Base-by-base conservation (phyloP, 2,888 invertebrate genomes). In the Diploptera punctata region DNA sequence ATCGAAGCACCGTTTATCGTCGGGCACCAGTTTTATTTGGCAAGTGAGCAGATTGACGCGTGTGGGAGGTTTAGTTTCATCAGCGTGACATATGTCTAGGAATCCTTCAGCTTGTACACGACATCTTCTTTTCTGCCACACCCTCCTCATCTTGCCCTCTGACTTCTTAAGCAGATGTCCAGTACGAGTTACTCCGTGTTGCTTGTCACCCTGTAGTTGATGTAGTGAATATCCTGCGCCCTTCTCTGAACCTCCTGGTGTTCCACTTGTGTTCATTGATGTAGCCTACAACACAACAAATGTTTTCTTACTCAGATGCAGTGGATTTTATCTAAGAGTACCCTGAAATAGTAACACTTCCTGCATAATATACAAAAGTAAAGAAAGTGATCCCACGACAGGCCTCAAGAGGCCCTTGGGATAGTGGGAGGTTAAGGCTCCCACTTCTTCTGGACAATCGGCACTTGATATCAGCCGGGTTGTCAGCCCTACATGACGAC, bases 101-200 rank as follows among this genome's bases (percentile, higher is more conserved):
- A 94, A 95, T 0, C 97, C 97, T 81, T 97, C 96, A 4, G 93
- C 93, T 73, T 94, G 93, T 54, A 97, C 94, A 75, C 94, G 89
- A 82, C 97, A 97, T 76, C 93, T 88, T 73, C 97, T 86, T 82
- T 96, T 97, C 83, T 96, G 96, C 97, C 97, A 97, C 10, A 97
- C 95, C 52, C 94, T 85, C 43, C 96, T 87, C 86, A 98, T 94
- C 85, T 97, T 93, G 74, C 94, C 97, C 82, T 98, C 98, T 67
- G 97, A 97, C 83, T 98, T 98, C 85, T 98, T 99, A 74, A 96
- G 87, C 78, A 99, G 87, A 85, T 97, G 94, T 0, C 98, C 98
- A 54, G 92, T 91, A 74, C 95, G 89, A 13, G 94, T 94, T 43
- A 94, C 93, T 0, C 98, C 98, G 80, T 97, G 95, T 80, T 94